A percentile compares a stretch with the other conserved stretches of the same genome.
Evolutionary conservation across 2,113 vertebrate species (phyloP).

Genomic region (Anolis sagrei): DNA sequence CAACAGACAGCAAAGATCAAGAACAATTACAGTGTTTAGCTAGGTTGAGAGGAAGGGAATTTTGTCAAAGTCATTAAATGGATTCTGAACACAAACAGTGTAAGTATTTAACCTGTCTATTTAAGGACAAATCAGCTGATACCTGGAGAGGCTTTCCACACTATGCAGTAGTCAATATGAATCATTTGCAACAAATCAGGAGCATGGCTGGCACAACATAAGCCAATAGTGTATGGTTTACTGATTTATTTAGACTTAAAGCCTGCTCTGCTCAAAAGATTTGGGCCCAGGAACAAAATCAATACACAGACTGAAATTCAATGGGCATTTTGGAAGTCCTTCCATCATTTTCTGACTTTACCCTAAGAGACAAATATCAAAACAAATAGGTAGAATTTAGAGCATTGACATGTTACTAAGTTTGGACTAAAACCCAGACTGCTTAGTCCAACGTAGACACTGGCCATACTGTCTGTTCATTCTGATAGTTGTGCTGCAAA

Average conservation of each 20-base stretch:
- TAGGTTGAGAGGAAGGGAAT: neutral
- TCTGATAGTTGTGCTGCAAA: no score
- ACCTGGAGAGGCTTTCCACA: neutral
- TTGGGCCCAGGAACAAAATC: neutral
- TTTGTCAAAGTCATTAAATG: neutral
- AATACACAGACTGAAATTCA: neutral
- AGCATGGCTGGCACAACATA: neutral
- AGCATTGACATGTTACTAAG: no score
- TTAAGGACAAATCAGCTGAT: neutral
- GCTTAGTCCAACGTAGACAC: no score
- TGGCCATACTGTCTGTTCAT: no score
- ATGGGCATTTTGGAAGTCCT: no score
- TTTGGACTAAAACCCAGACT: no score
- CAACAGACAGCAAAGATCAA: neutral
- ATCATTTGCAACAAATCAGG: neutral
- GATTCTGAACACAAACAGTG: neutral
- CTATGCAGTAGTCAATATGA: neutral
- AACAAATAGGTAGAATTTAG: neutral
- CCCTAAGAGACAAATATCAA: neutral
- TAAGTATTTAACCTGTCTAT: neutral
- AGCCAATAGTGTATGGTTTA: neutral
- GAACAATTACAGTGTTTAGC: neutral
- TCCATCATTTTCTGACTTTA: neutral
- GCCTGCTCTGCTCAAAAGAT: neutral
- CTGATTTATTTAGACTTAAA: neutral